Evolutionary conservation across 37 sponge, comb jelly and placozoan species (phyloP).

Genomic region (Cladorhizidae sp.): DNA sequence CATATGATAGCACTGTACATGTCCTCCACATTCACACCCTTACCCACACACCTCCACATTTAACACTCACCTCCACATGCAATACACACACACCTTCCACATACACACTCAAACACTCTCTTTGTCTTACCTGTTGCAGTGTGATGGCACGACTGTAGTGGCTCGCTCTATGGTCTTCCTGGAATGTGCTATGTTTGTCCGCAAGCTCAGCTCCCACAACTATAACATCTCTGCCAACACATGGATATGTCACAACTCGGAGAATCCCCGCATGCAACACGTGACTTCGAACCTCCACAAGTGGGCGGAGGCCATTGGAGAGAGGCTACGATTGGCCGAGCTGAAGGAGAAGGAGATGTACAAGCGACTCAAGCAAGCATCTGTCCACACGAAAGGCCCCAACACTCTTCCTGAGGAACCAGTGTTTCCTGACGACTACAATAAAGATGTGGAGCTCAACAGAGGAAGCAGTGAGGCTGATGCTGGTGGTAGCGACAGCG

Average conservation of each 20-base stretch:
- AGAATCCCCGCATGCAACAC: background rate
- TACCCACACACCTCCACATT: too few species aligned
- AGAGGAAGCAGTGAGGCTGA: too few species aligned
- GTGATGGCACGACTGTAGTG: conserved; percentile 44
- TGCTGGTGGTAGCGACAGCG: background rate
- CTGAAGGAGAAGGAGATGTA: conserved; percentile 36
- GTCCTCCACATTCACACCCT: too few species aligned
- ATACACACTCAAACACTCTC: too few species aligned
- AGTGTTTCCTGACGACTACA: conserved; percentile 47
- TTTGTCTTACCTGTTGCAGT: conserved; percentile 9
- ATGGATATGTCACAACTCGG: conserved; percentile 41
- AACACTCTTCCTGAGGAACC: conserved; percentile 41
- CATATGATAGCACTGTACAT: too few species aligned
- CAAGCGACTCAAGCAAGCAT: background rate
- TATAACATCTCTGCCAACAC: background rate
- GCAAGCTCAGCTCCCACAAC: conserved; percentile 2
- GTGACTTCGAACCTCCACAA: conserved; percentile 33
- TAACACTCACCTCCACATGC: too few species aligned
- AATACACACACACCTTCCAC: too few species aligned
- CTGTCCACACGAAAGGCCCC: background rate
- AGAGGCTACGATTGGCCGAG: conserved; percentile 39
- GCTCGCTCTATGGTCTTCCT: conserved; percentile 60
- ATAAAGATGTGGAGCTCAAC: too few species aligned
- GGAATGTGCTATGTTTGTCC: conserved; percentile 76
- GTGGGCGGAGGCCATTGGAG: conserved; percentile 68